Evolutionary conservation across 2,797 vertebrate species (phyloP), one percentile per base, ranked within the genome.

Genomic region (Leucoraja ocellata): DNA sequence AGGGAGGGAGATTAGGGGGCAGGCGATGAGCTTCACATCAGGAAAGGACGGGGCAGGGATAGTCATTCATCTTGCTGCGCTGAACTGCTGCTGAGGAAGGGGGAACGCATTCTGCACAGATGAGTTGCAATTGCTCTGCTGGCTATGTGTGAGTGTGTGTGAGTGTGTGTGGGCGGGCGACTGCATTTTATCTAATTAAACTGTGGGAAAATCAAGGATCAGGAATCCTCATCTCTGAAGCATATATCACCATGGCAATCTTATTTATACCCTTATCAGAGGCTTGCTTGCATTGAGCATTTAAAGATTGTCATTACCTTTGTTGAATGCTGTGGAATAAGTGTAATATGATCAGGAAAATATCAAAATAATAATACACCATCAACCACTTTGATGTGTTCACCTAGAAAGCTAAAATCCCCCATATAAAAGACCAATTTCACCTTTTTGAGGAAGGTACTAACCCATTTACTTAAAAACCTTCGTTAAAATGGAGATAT

Each of bases 161-260:
- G 39, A 39, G 39, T 39, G 46, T 54, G 46, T 5, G 46, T 5
- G 46, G 46, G 46, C 46, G 95, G 95, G 95, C 95, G 95, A 96
- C 93, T 94, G 96, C 95, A 96, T 95, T 95, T 95, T 96, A 94
- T 94, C 94, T 93, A 94, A 94, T 0, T 25, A 93, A 91, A 94
- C 93, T 93, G 94, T 95, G 95, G 96, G 96, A 95, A 96, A 96
- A 96, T 95, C 94, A 95, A 95, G 95, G 36, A 95, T 95, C 95
- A 95, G 94, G 94, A 95, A 73, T 91, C 21, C 18, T 74, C 14
- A 68, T 73, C 93, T 94, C 94, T 93, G 95, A 95, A 95, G 94
- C 95, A 93, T 93, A 93, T 93, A 96, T 96, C 95, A 95, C 96
- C 96, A 96, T 96, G 96, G 96, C 95, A 95, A 97, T 96, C 96